Percentiles rank a stretch among this genome's conserved stretches.
Evolutionary conservation across 2,888 invertebrate species (phyloP).

Genomic region (Scaptomyza flava): DNA sequence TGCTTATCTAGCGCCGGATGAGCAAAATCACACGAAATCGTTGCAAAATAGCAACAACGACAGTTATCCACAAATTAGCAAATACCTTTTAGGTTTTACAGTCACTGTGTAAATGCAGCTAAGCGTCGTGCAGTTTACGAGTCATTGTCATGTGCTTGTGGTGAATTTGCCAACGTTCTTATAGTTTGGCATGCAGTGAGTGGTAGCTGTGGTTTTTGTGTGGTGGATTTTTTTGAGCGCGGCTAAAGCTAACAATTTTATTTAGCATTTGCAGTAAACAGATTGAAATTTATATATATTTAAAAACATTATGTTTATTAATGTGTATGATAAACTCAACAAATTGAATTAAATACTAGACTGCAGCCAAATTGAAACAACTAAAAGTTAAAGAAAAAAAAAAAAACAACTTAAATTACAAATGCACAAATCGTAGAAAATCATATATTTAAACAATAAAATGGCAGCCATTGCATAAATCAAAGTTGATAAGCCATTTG

Average conservation of each 20-base stretch:
- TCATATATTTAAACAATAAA: constrained; percentile 41
- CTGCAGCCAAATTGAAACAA: constrained; percentile 71
- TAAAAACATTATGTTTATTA: constrained; percentile 54
- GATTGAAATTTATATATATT: constrained; percentile 42
- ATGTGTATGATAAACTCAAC: constrained; percentile 45
- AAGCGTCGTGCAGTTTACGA: constrained; percentile 16
- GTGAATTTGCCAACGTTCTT: constrained; percentile 13
- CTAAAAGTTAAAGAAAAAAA: constrained; percentile 18
- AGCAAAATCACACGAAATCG: constrained; percentile 48
- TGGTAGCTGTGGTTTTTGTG: constrained; percentile 29
- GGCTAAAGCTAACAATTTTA: constrained; percentile 61
- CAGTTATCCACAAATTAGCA: constrained; percentile 1
- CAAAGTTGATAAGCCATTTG: constrained; percentile 58
- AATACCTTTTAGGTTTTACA: constrained; percentile 14
- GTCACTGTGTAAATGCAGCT: constrained; percentile 5
- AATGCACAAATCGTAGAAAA: constrained; percentile 68
- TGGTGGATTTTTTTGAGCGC: constrained; percentile 45
- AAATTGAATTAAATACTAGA: constrained; percentile 71
- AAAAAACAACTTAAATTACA: constrained; percentile 15
- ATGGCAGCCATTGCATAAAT: constrained; percentile 56
- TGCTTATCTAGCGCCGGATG: constrained; percentile 92
- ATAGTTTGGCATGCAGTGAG: constrained; percentile 10
- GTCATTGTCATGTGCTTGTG: constrained; percentile 17
- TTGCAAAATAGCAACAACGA: constrained; percentile 24
- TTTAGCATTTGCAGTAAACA: constrained; percentile 79